A percentile compares a stretch with the other conserved stretches of the same genome.
Conservation (phyloP, 2,888 invertebrate species). For the Xanthia icteritia region DNA sequence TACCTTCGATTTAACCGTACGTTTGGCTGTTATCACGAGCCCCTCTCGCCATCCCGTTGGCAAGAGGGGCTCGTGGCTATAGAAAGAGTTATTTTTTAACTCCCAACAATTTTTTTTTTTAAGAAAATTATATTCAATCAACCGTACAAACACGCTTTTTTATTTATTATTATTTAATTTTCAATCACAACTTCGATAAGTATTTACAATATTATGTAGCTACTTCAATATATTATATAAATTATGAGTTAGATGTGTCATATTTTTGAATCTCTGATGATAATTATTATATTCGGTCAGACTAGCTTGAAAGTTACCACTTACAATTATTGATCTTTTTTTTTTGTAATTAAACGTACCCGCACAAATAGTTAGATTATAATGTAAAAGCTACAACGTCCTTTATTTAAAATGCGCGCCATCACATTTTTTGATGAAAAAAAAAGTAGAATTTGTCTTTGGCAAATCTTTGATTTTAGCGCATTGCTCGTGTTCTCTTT, state of each 20-base stretch:
- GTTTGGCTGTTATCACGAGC: no score
- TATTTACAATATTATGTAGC: no score
- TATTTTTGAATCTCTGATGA: not conserved
- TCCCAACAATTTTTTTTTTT: not conserved
- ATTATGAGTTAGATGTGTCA: not conserved
- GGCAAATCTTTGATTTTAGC: conserved; percentile 72
- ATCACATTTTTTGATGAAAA: conserved; percentile 32
- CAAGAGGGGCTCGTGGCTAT: no score
- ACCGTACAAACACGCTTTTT: not conserved
- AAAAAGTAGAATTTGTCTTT: conserved; percentile 70
- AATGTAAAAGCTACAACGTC: not conserved
- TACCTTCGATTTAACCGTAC: not conserved
- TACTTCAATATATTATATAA: no score
- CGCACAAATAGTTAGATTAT: not conserved
- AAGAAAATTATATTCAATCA: not conserved
- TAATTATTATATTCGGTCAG: not conserved
- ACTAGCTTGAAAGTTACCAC: not conserved
- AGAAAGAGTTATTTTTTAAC: not conserved
- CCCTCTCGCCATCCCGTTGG: not conserved
- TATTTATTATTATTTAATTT: not conserved
- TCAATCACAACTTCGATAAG: no score
- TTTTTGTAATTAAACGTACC: not conserved
- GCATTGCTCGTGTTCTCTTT: conserved; percentile 81
- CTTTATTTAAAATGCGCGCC: conserved; percentile 54
- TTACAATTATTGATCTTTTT: not conserved